Evolutionary conservation across 2,797 vertebrate genomes (phyloP).

Genomic region (Threskiornis aethiopicus): DNA sequence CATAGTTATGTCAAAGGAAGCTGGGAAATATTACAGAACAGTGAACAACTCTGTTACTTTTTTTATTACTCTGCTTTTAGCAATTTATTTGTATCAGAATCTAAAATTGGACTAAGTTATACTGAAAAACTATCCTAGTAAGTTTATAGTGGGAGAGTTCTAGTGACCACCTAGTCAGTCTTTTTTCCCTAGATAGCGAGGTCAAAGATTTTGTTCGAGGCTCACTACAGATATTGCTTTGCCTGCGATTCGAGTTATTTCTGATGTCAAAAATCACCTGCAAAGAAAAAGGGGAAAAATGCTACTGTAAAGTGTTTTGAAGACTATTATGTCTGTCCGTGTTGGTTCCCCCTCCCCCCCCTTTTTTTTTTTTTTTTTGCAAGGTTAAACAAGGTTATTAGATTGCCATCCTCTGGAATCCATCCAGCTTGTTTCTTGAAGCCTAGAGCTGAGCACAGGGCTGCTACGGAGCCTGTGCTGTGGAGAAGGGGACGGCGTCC

Average conservation of each 20-base stretch:
- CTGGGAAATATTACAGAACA: background rate
- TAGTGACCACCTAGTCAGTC: background rate
- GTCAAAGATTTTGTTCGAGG: background rate
- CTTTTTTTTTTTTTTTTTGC: background rate
- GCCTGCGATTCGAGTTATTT: background rate
- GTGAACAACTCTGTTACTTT: background rate
- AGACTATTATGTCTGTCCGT: background rate
- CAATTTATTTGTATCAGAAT: background rate
- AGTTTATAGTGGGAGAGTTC: background rate
- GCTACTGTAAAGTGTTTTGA: background rate
- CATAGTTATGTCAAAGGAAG: constrained; percentile 23
- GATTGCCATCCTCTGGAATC: background rate
- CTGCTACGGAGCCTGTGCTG: background rate
- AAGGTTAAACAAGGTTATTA: background rate
- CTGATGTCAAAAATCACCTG: background rate
- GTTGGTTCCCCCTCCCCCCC: too few relatives aligned
- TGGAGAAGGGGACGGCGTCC: fast-evolving
- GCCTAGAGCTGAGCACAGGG: background rate
- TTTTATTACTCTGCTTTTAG: background rate
- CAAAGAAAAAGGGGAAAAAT: background rate
- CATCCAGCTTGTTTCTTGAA: background rate
- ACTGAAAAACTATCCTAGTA: background rate
- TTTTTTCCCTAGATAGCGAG: background rate
- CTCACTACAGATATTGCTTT: background rate
- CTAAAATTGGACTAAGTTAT: background rate